phyloP scores from a whole-genome alignment of 2,888 invertebrate species.

The Agriopis leucophaearia region DNA sequence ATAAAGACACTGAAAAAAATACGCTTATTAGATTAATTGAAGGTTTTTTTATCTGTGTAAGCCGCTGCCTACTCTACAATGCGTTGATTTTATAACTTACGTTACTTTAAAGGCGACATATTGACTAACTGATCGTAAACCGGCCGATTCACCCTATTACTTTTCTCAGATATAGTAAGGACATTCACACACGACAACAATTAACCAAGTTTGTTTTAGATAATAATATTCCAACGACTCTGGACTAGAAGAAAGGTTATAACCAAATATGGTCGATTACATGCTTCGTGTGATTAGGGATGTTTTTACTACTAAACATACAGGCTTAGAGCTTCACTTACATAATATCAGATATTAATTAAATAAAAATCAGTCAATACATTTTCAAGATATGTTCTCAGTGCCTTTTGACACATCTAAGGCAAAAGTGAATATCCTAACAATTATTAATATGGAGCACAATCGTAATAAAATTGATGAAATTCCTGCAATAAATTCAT shows the following conservation, averaged over 20 bases:
- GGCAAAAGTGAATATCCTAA: neutral
- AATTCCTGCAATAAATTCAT: neutral
- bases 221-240: neutral
- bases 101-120: too few relatives aligned
- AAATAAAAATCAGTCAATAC: too few relatives aligned
- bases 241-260: neutral
- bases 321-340: neutral
- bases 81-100: too few relatives aligned
- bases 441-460: neutral
- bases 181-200: neutral
- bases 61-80: too few relatives aligned
- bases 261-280: neutral
- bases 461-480: neutral
- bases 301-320: neutral
- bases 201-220: neutral
- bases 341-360: neutral
- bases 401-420: neutral
- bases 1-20: too few relatives aligned
- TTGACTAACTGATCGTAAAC: too few relatives aligned
- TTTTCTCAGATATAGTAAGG: neutral
- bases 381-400: neutral
- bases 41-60: too few relatives aligned
- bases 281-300: constrained; percentile 1
- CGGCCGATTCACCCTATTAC: too few relatives aligned
- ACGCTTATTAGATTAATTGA: too few relatives aligned